Evolutionary conservation across 2,797 vertebrate genomes (phyloP).

Genomic region (Lepidocolaptes lacrymiger): DNA sequence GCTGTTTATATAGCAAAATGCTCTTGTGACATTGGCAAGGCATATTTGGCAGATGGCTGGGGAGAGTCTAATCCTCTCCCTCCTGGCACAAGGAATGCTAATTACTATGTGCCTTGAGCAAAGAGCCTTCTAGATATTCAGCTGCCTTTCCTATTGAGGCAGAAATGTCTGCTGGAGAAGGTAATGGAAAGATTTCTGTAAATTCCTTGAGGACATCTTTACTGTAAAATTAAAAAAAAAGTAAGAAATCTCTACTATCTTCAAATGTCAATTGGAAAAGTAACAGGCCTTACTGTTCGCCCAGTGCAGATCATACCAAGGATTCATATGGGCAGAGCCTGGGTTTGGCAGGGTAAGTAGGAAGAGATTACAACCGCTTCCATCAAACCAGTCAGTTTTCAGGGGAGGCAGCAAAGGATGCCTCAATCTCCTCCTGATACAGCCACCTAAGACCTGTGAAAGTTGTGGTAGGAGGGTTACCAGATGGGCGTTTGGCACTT

Average conservation of each 20-base stretch:
- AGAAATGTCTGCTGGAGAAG: not conserved
- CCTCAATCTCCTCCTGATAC: not conserved
- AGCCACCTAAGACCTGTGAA: not conserved
- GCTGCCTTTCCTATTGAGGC: not conserved
- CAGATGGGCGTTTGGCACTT: not conserved
- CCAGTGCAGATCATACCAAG: not conserved
- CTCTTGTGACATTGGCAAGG: slow-evolving; percentile 39
- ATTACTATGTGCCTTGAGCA: slow-evolving; percentile 9
- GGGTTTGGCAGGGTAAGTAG: not conserved
- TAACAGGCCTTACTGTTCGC: not conserved
- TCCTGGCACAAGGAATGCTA: slow-evolving; percentile 5
- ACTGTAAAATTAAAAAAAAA: not conserved
- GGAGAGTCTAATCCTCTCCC: slow-evolving; percentile 4
- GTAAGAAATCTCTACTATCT: not conserved
- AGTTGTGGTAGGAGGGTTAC: not conserved
- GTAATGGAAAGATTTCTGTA: not conserved
- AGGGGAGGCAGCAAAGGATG: not conserved
- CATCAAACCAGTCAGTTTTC: not conserved
- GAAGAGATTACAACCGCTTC: not conserved
- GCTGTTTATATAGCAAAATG: slow-evolving; percentile 18
- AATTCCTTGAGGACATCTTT: slow-evolving; percentile 6
- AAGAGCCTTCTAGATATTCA: not conserved
- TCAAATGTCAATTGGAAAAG: not conserved
- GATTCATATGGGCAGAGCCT: not conserved
- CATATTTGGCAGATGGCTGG: slow-evolving; percentile 19